Evolutionary conservation across 1,140 invertebrate species (phyloP), one percentile per base, ranked within the genome.

Genomic region (Physella acuta): DNA sequence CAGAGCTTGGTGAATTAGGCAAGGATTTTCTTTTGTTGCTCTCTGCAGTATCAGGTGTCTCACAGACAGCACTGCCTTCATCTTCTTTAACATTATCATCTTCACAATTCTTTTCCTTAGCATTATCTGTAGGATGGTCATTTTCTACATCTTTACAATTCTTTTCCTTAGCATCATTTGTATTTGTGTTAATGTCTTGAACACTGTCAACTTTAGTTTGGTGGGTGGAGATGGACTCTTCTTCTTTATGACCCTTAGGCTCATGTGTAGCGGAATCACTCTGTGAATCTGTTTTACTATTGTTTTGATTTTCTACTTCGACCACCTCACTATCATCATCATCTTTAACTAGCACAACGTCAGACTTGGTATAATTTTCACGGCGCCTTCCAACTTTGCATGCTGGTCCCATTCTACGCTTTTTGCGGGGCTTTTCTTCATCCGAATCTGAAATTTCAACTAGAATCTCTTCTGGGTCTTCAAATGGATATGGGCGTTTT

Each of bases 311-410:
- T 3, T 56, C 70, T 14, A 55, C 62, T 20, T 56, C 67, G 49
- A 74, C 73, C 28, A 77, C 58, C 52, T 66, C 60, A 14, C 65
- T 55, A 0, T 66, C 56, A 39, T n/a, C 39, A 56, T 73, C 58
- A 74, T 49, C 44, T 62, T 72, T 59, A 67, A 53, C 17, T 37
- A 56, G 37, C 39, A 34, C 59, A 4, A 55, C 24, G 16, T 63
- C 62, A 36, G 56, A 44, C 26, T 31, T 33, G 16, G 36, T 28
- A 26, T n/a, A 44, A 44, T 51, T 64, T 64, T 33, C 49, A 31
- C 31, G 30, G 26, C 2, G 20, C 30, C 36, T 67, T 37, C 53
- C 36, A 39, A 67, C 49, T 36, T 56, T 56, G 34, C 36, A 49
- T 20, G 66, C 66, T 24, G 66, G 66, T 49, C 66, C 66, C 1